These are phyloP conservation scores for Holothuria glaberrima DNA, from an alignment of 35 echinoderm and acorn worm genomes.

Conservation along the genomic window DNA sequence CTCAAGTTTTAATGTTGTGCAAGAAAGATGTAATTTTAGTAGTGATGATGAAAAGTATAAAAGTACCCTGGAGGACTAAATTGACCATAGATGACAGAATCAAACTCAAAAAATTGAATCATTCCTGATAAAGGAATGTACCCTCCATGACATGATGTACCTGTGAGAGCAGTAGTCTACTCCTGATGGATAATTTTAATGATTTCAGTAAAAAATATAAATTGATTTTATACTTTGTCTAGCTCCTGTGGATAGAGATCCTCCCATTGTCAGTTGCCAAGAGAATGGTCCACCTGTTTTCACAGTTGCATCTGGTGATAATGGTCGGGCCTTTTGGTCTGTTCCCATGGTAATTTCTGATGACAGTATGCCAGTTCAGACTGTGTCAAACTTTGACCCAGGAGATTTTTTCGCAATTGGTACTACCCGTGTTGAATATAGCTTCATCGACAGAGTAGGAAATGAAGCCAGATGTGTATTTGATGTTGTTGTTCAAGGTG, in stretches of 20 bases:
- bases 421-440: slow-evolving; percentile 8
- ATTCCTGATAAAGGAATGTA: no score
- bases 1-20: no score
- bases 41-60: no score
- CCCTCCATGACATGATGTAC: no score
- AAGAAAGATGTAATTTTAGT: no score
- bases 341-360: neutral
- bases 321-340: neutral
- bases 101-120: no score
- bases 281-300: neutral
- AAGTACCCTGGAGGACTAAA: no score
- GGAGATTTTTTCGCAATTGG: slow-evolving; percentile 41
- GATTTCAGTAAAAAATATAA: no score
- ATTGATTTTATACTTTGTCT: no score
- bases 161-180: no score
- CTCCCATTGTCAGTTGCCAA: neutral
- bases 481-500: slow-evolving; percentile 42
- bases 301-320: neutral
- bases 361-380: slow-evolving; percentile 3
- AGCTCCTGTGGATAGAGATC: neutral
- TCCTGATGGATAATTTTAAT: no score
- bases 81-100: no score
- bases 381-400: neutral
- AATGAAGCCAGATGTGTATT: slow-evolving; percentile 33
- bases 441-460: slow-evolving; percentile 14